phyloP scores from a whole-genome alignment of 1,140 invertebrate species.

The Battus philenor region DNA sequence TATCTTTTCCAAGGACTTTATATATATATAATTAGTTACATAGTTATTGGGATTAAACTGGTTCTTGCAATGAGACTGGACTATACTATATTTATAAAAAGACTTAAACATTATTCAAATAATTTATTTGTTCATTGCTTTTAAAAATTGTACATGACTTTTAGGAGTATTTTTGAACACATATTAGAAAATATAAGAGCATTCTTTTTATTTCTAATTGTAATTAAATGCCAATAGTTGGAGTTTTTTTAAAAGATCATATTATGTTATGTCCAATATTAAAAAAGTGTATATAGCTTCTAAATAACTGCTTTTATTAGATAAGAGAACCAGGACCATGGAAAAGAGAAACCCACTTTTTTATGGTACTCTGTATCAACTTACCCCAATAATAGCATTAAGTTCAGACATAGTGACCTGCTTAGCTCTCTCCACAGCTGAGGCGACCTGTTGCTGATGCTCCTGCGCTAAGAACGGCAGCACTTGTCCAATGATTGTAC shows the following conservation, averaged over 20 bases:
- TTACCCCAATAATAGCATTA: constrained; percentile 92
- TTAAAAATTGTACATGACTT: too few species aligned
- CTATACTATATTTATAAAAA: too few species aligned
- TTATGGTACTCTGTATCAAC: constrained; percentile 40
- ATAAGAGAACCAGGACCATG: constrained; percentile 2
- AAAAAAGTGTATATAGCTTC: not conserved
- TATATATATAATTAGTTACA: too few species aligned
- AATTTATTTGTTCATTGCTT: too few species aligned
- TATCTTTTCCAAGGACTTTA: too few species aligned
- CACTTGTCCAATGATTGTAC: constrained; percentile 93
- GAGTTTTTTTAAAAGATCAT: not conserved
- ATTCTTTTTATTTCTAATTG: not conserved
- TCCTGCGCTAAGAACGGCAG: constrained; percentile 94
- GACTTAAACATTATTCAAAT: too few species aligned
- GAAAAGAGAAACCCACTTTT: constrained; percentile 10
- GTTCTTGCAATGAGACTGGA: too few species aligned
- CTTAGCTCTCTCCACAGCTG: constrained; percentile 95
- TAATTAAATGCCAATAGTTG: constrained; percentile 12
- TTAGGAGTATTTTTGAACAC: too few species aligned
- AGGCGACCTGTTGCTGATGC: constrained; percentile 95
- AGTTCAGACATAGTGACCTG: constrained; percentile 96
- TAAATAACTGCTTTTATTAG: not conserved
- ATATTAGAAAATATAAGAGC: constrained; percentile 1
- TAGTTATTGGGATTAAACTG: too few species aligned
- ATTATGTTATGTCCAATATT: not conserved